A percentile compares a stretch with the other conserved stretches of the same genome.
Conservation (phyloP, 1,140 invertebrate species). For the Drosophila setifemur region DNA sequence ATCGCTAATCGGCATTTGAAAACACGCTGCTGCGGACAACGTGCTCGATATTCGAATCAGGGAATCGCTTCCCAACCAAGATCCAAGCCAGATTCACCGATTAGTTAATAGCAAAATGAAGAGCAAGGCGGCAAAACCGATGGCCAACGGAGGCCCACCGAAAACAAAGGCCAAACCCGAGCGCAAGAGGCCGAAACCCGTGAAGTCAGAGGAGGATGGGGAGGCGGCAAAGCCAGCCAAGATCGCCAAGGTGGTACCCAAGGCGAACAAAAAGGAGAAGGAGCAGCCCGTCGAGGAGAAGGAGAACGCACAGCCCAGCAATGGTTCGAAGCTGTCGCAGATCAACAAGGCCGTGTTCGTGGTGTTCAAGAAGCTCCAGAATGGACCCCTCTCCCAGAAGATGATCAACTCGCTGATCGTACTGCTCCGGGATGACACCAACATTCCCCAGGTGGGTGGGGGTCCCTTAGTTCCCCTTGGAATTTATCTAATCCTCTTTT, state of each 20-base stretch:
- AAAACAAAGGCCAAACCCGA: neutral
- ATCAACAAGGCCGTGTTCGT: conserved; percentile 48
- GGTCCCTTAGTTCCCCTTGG: too few relatives aligned
- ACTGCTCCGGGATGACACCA: conserved; percentile 11
- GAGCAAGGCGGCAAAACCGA: neutral
- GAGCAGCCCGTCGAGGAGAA: conserved; percentile 5
- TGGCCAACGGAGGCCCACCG: neutral
- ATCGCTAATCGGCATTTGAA: conserved; percentile 7
- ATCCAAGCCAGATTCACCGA: neutral
- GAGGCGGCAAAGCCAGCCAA: neutral
- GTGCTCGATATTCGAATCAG: neutral
- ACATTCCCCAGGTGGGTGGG: conserved; percentile 1
- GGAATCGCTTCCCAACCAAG: neutral
- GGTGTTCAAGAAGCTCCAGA: conserved; percentile 30
- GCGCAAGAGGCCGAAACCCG: neutral
- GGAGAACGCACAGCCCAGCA: conserved; percentile 14
- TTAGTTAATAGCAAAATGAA: neutral
- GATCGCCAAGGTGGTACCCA: neutral
- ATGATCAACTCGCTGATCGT: conserved; percentile 24
- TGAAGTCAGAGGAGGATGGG: conserved; percentile 1
- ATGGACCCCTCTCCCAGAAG: neutral
- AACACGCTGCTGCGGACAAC: conserved; percentile 12
- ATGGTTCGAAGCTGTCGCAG: neutral
- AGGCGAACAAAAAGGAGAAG: too few relatives aligned
- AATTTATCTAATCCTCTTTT: neutral